A percentile compares a stretch with the other conserved stretches of the same genome.
Evolutionary conservation across 2,113 vertebrate genomes (phyloP).

Genomic region (Malurus alboscapulatus): DNA sequence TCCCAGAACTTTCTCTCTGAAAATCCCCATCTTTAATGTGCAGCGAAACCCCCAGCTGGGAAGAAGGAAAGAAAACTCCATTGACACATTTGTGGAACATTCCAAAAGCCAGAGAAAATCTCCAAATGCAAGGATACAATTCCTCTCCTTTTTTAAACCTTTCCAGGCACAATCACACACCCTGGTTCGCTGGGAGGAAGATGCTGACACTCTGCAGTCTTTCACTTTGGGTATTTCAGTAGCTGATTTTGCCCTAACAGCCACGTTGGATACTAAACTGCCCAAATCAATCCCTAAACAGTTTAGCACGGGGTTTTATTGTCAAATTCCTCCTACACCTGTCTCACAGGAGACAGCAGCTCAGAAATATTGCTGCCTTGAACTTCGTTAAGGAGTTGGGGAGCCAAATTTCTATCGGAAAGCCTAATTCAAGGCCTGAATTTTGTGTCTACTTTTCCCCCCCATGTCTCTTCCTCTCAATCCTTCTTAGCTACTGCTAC

Average conservation of each 20-base stretch:
- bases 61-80: background rate
- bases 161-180: background rate
- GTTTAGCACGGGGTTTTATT: background rate
- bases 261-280: background rate
- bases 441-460: background rate
- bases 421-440: background rate
- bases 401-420: background rate
- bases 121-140: background rate
- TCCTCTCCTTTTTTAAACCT: background rate
- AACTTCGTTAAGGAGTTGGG: background rate
- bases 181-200: background rate
- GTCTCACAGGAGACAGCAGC: background rate
- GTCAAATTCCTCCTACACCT: background rate
- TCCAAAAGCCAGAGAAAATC: background rate
- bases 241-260: background rate
- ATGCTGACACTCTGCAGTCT: background rate
- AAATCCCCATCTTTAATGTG: background rate
- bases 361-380: background rate
- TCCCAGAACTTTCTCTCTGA: background rate
- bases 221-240: background rate
- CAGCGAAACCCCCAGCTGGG: accelerated
- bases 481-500: background rate
- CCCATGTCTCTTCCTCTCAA: background rate
- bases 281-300: background rate
- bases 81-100: background rate